Evolutionary conservation across 2,797 vertebrate species (phyloP), one percentile per base, ranked within the genome.

Genomic region (Pipistrellus kuhlii): DNA sequence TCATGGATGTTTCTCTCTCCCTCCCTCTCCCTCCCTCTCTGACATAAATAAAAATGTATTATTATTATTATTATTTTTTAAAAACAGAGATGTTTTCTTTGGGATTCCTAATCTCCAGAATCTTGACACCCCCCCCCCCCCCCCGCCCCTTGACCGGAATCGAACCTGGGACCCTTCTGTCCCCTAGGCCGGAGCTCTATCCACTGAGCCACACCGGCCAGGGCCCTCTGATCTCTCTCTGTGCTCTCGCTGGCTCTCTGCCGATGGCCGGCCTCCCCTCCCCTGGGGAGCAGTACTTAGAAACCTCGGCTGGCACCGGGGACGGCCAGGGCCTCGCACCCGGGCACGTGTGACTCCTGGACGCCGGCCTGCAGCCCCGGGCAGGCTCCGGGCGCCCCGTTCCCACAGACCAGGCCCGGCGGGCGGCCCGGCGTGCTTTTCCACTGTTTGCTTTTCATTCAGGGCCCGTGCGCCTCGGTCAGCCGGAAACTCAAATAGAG

Each of bases 401-500:
- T 48, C 73, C 82, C 32, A 3, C 44, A 27, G 81, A 20, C 57
- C 8, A 41, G 38, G 38, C 38, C 0, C 1, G 38, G 46, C 81
- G 41, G 25, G 30, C 1, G 23, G 4, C 21, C 25, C 62, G 51
- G n/a, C 3, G 2, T 68, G n/a, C 41, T 82, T 84, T 76, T 32
- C 83, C 89, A 73, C 72, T 94, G 86, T 81, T 71, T 82, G 92
- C 53, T 73, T 91, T 95, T 30, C 72, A 44, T 91, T 91, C 80
- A 83, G 18, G 55, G 14, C 8, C 35, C 84, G 91, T 59, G 68
- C 6, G 1, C 30, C 44, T 21, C 51, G 12, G 85, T 66, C 86
- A 80, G 46, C 64, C 81, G 81, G 91, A 92, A 94, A 89, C 44
- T 30, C 59, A 92, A 64, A 86, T 84, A 89, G 64, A 85, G 76